Evolutionary conservation across 2,113 vertebrate genomes (phyloP).

Genomic region (Microcebus griseorufus): DNA sequence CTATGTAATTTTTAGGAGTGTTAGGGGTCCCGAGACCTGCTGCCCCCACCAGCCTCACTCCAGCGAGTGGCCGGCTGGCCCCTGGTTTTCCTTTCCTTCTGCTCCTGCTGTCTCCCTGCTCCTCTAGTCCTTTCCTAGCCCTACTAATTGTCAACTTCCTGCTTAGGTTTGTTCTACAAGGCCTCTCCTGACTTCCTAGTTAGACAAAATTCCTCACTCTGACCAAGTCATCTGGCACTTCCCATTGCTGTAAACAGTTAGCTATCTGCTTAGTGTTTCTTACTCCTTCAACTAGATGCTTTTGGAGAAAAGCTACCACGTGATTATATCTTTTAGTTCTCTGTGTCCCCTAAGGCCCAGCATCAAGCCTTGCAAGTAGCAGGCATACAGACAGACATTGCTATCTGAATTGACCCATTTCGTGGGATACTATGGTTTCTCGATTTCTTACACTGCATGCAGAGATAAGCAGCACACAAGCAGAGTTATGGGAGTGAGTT

Average conservation of each 20-base stretch:
- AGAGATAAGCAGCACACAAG: background rate
- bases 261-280: background rate
- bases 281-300: background rate
- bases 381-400: background rate
- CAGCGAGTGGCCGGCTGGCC: rapidly evolving
- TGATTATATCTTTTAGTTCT: background rate
- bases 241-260: background rate
- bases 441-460: rapidly evolving
- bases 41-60: rapidly evolving
- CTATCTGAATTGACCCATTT: rapidly evolving
- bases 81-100: background rate
- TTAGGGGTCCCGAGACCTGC: background rate
- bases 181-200: background rate
- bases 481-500: rapidly evolving
- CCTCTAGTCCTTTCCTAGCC: background rate
- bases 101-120: rapidly evolving
- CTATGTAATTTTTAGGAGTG: background rate
- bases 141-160: background rate
- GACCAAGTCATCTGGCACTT: background rate
- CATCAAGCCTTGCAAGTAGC: background rate
- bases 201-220: rapidly evolving
- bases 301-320: background rate
- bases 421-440: background rate
- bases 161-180: background rate
- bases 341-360: background rate